Evolutionary conservation across 1,140 invertebrate genomes (phyloP), one percentile per base, ranked within the genome.

Genomic region (Piezodorus guildinii): DNA sequence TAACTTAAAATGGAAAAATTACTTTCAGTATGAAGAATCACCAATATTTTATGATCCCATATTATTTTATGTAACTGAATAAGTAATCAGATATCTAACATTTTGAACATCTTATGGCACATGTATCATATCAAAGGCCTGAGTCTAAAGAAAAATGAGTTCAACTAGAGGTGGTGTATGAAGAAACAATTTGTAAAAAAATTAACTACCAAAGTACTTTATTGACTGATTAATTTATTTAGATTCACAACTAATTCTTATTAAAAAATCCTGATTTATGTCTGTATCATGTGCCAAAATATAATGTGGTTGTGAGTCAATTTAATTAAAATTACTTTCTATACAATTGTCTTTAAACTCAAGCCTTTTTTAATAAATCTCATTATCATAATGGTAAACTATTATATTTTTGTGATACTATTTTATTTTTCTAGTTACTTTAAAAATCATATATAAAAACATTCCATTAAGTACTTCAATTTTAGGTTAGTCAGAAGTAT

Each of bases 381-480:
- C n/a, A 49, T n/a, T 49, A 19, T 19, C 21, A 19, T 49, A 49
- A 19, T 49, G 12, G n/a, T 19, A 19, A 49, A 21, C 21, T 21
- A 49, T 21, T 49, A 19, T 17, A 19, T 19, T 49, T 49, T 49
- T 49, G 46, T 49, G 46, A 49, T 49, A 49, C 46, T 49, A 49
- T 49, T 49, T 49, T 49, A 49, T 49, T 49, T 49, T 49, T 49
- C n/a, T 49, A 49, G n/a, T 49, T 49, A 49, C 3, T 49, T 49
- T 6, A 49, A 49, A 49, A 49, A 49, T 4, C 21, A 17, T 49
- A 21, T 49, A 49, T 49, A 6, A n/a, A n/a, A 49, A 49, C 46
- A 49, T 49, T 49, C 46, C 46, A 21, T 21, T 49, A 39, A 39
- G 34, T 39, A 39, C 34, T 49, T 17, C n/a, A 49, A 21, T 49